A percentile compares a stretch with the other conserved stretches of the same genome.
phyloP scores from a whole-genome alignment of 2,113 vertebrate genomes.

The Gallinago undulata region DNA sequence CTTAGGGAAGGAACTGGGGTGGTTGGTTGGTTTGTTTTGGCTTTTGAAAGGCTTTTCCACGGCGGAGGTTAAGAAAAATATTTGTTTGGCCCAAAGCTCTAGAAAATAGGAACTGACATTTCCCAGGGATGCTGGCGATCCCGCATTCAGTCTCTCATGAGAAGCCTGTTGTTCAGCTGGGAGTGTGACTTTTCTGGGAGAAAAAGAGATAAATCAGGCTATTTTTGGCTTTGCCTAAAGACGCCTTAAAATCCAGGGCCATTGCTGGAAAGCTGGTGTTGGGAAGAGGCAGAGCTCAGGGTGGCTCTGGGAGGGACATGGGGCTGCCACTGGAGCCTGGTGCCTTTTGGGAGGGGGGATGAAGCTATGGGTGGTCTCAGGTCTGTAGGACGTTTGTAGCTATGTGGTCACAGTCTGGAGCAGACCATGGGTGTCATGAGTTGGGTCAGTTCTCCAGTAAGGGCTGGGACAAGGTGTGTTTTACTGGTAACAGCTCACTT shows the following conservation, averaged over 20 bases:
- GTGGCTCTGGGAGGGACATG: background rate
- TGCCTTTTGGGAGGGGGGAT: accelerated
- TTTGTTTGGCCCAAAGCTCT: background rate
- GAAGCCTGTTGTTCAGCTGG: background rate
- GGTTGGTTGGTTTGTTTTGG: background rate
- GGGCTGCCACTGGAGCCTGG: background rate
- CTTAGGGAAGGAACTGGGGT: background rate
- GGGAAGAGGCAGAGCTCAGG: background rate
- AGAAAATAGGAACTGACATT: background rate
- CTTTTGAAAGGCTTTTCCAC: background rate
- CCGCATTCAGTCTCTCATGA: background rate
- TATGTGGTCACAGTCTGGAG: background rate
- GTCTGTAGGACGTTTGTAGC: no score
- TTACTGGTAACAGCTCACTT: no score
- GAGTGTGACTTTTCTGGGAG: background rate
- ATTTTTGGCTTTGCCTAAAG: background rate
- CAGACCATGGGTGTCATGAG: background rate
- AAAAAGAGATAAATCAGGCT: background rate
- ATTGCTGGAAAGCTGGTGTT: no score
- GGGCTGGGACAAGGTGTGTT: background rate
- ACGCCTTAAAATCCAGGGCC: background rate
- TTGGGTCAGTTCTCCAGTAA: background rate
- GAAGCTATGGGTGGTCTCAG: background rate
- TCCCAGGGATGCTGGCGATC: accelerated
- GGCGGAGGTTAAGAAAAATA: background rate